Evolutionary conservation across 2,113 vertebrate species (phyloP), one percentile per base, ranked within the genome.

Genomic region (human): DNA sequence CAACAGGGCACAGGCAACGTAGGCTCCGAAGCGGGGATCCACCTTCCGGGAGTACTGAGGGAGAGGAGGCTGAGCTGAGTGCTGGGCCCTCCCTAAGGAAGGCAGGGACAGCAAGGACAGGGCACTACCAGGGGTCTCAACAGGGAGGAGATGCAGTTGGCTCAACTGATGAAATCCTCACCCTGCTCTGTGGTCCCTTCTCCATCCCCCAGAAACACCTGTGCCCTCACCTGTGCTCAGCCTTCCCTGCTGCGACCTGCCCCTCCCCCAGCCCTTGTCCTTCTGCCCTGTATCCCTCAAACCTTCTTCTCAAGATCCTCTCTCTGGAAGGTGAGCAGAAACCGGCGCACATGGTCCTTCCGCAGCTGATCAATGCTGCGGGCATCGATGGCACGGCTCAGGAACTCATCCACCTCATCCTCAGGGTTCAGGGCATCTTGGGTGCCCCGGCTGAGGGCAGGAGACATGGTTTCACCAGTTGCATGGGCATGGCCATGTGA

Each of bases 301-400:
- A 99, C 99, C 99, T 99, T 99, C 98, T 99, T 99, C 98, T 99
- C 99, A 92, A 99, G 98, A 78, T 99, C 99, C 0, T 99, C 99
- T 0, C 99, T 99, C 98, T 99, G 99, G 97, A 99, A 99, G 93
- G 99, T 99, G 97, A 99, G 99, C 59, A 99, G 99, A 97, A 99
- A 99, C 97, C 99, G 99, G 97, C 99, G 99, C 78, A 99, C 99
- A 0, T 99, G 99, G 98, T 99, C 99, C 98, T 99, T 99, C 84
- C 99, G 99, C 50, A 99, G 99, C 97, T 99, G 99, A 98, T 99
- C 99, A 0, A 99, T 99, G 98, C 99, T 99, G 75, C 99, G 99
- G 48, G 99, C 99, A 0, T 99, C 99, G 0, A 99, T 99, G 97
- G 99, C 99, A 8, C 99, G 98, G 38, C 99, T 99, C 97, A 99